phyloP scores from a whole-genome alignment of 2,888 invertebrate species.

The Oxystoma pomonae region DNA sequence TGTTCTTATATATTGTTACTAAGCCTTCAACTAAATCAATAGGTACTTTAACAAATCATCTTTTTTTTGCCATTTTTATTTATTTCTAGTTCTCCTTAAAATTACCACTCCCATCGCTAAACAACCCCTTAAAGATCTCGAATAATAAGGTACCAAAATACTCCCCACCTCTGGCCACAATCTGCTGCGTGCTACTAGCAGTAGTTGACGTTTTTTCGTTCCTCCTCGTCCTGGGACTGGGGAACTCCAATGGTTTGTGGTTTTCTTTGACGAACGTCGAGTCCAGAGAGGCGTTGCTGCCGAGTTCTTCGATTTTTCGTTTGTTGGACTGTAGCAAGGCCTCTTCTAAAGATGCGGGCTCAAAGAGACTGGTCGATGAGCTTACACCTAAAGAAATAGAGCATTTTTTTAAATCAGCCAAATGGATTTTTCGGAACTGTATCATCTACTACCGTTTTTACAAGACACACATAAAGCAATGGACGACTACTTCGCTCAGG shows the following conservation, averaged over 20 bases:
- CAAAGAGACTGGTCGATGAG: conserved; percentile 23
- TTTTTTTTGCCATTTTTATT: too few relatives aligned
- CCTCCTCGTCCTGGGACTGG: neutral
- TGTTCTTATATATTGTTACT: too few relatives aligned
- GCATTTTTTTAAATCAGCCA: too few relatives aligned
- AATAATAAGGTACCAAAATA: conserved; percentile 34
- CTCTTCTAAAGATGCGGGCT: neutral
- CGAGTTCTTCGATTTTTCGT: conserved; percentile 23
- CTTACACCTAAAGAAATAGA: conserved; percentile 27
- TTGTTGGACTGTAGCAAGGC: conserved; percentile 9
- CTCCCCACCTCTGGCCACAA: conserved; percentile 42
- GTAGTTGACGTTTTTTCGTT: conserved; percentile 16
- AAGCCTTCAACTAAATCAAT: too few relatives aligned
- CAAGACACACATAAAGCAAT: too few relatives aligned
- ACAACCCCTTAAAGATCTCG: conserved; percentile 33
- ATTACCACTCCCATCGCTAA: conserved; percentile 21
- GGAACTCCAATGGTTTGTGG: too few relatives aligned
- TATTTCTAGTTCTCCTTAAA: conserved; percentile 13
- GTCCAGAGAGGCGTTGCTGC: conserved; percentile 22
- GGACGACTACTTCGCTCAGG: too few relatives aligned
- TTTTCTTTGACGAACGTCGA: conserved; percentile 15
- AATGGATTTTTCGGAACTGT: too few relatives aligned
- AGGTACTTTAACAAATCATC: too few relatives aligned
- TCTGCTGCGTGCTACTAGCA: conserved; percentile 28
- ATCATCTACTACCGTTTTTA: too few relatives aligned